Evolutionary conservation across 2,113 vertebrate genomes (phyloP), one percentile per base, ranked within the genome.

Genomic region (Miniopterus natalensis): DNA sequence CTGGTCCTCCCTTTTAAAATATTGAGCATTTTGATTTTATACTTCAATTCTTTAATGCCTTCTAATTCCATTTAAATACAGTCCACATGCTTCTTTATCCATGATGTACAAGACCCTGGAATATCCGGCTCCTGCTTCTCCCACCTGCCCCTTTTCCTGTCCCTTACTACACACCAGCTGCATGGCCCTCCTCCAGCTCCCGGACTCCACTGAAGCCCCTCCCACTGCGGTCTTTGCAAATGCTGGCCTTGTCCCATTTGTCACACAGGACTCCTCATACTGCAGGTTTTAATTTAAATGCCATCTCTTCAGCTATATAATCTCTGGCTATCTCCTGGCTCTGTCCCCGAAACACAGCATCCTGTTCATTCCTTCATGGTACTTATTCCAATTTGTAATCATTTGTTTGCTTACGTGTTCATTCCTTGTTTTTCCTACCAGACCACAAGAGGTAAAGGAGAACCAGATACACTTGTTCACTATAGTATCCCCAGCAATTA

Each of bases 281-380:
- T 88, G 68, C 55, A 36, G 47, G 17, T 74, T 96, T 84, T 49
- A 59, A 77, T 77, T 59, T 87, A 95, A 90, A 59, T 90, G n/a
- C 63, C 13, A 27, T 86, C 21, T 89, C 27, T 90, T 83, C 63
- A 78, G 78, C 79, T 13, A 73, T 6, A 40, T 4, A n/a, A 36
- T 66, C 61, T 85, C 51, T 90, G 49, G 23, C 15, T 51, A 77
- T 49, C 29, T 83, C 74, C 63, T 12, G 45, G 15, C 8, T 73
- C 51, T 61, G 7, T 59, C 13, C 40, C 42, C 4, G 6, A 70
- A 96, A 87, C 23, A 81, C 27, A 87, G 31, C 36, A 87, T 70
- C 61, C 49, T 85, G 6, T 79, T 86, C 80, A 91, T 47, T 91
- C 45, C 45, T 84, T 88, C 73, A 45, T 0, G 57, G 13, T 36